Conservation (phyloP, 1,140 invertebrate genomes). For the Tyrophagus putrescentiae region DNA sequence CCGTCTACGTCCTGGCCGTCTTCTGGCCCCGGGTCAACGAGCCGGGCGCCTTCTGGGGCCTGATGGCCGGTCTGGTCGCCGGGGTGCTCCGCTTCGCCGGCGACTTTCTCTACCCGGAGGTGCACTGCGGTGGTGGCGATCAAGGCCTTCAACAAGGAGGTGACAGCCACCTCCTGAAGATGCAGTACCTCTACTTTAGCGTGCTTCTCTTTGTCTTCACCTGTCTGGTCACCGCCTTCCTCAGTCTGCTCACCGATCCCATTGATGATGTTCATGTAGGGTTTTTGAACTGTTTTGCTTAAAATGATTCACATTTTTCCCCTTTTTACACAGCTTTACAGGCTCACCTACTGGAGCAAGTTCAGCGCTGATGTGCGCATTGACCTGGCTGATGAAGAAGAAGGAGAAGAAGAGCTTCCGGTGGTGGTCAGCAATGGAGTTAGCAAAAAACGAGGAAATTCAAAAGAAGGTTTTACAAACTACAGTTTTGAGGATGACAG, state of each 20-base stretch:
- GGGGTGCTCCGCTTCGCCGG: constrained; percentile 31
- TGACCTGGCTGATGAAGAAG: constrained; percentile 28
- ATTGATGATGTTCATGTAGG: constrained; percentile 33
- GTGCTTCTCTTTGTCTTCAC: constrained; percentile 35
- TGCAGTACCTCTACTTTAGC: constrained; percentile 28
- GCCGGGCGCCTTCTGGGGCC: constrained; percentile 35
- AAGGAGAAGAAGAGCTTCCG: neutral
- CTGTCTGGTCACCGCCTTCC: constrained; percentile 31
- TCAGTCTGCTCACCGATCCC: constrained; percentile 36
- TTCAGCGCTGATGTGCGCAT: constrained; percentile 32
- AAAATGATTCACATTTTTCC: neutral
- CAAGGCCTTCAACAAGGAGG: constrained; percentile 25
- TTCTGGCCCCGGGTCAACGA: constrained; percentile 38
- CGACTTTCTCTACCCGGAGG: constrained; percentile 26
- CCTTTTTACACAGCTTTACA: constrained; percentile 31
- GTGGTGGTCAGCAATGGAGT: no score
- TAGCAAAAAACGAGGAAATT: no score
- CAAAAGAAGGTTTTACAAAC: no score
- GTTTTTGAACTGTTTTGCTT: constrained; percentile 14
- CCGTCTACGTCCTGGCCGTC: constrained; percentile 37
- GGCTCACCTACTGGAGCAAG: constrained; percentile 36
- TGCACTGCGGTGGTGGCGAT: constrained; percentile 29
- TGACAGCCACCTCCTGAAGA: constrained; percentile 23
- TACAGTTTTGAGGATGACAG: constrained; percentile 20
- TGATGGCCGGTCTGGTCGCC: constrained; percentile 31